Conservation (phyloP, 2,888 invertebrate genomes). For the Drosophila anomalata region DNA sequence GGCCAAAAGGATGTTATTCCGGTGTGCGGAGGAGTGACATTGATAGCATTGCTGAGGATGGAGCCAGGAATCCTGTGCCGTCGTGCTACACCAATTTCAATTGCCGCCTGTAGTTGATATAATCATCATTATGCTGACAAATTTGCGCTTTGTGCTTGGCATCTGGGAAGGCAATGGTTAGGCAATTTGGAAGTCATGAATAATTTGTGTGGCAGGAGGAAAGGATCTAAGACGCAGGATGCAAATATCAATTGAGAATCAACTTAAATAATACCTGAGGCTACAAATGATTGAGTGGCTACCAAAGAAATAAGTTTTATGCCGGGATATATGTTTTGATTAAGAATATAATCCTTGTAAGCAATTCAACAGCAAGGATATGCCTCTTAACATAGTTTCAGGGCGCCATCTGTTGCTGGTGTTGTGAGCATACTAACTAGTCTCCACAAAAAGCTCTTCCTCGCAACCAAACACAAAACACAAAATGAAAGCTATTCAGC, state of each 20-base stretch:
- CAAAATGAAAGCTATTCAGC: conserved; percentile 13
- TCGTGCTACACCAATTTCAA: conserved; percentile 40
- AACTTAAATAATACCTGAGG: background rate
- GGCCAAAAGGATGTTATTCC: conserved; percentile 33
- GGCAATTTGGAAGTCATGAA: conserved; percentile 18
- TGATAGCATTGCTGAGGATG: conserved; percentile 13
- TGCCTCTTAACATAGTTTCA: background rate
- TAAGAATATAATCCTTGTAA: background rate
- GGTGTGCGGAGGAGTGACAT: conserved; percentile 16
- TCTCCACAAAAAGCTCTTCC: conserved; percentile 57
- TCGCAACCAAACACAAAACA: background rate
- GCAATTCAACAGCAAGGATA: background rate
- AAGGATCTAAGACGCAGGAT: background rate
- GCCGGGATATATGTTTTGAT: background rate
- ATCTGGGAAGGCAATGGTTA: conserved; percentile 19
- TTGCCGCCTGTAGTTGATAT: conserved; percentile 51
- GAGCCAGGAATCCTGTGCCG: conserved; percentile 6
- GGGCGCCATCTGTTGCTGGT: conserved; percentile 65
- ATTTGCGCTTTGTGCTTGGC: conserved; percentile 43
- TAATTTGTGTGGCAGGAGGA: conserved; percentile 1
- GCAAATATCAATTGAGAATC: background rate
- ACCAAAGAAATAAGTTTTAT: background rate
- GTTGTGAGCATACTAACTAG: conserved; percentile 18
- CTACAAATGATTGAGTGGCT: background rate
- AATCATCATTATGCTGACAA: conserved; percentile 57